These are phyloP conservation scores for Silurus aristotelis DNA, from an alignment of 2,797 vertebrate genomes.

Conservation along the genomic window DNA sequence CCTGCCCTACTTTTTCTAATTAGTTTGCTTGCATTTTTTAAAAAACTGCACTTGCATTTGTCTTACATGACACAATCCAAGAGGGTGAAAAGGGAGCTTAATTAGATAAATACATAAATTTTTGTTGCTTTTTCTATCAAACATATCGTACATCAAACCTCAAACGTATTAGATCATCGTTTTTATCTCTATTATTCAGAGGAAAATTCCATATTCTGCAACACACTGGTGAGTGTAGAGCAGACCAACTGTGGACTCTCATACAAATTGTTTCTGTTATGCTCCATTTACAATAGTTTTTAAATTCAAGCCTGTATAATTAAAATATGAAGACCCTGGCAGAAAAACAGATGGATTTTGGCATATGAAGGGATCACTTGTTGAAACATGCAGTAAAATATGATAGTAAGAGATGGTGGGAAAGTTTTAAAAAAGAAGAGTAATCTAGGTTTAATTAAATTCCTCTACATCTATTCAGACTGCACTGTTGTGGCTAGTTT, in stretches of 20 bases:
- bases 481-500: neutral
- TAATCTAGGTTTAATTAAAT: neutral
- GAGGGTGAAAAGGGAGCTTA: neutral
- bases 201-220: constrained; percentile 34
- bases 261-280: constrained; percentile 10
- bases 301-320: constrained; percentile 33
- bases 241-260: neutral
- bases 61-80: too few species aligned
- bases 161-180: constrained; percentile 14
- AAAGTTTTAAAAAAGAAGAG: constrained; percentile 9
- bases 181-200: constrained; percentile 8
- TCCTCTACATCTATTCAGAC: neutral
- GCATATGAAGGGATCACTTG: constrained; percentile 30
- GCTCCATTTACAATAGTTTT: constrained; percentile 18
- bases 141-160: neutral
- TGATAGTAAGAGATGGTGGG: neutral
- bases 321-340: constrained; percentile 26
- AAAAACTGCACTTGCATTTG: too few species aligned
- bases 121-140: neutral
- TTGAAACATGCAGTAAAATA: constrained; percentile 21
- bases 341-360: constrained; percentile 26
- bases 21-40: too few species aligned
- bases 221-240: constrained; percentile 15
- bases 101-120: neutral
- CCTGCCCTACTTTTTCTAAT: too few species aligned